Evolutionary conservation across 2,888 invertebrate species (phyloP).

Genomic region (Cheilosia scutellata): DNA sequence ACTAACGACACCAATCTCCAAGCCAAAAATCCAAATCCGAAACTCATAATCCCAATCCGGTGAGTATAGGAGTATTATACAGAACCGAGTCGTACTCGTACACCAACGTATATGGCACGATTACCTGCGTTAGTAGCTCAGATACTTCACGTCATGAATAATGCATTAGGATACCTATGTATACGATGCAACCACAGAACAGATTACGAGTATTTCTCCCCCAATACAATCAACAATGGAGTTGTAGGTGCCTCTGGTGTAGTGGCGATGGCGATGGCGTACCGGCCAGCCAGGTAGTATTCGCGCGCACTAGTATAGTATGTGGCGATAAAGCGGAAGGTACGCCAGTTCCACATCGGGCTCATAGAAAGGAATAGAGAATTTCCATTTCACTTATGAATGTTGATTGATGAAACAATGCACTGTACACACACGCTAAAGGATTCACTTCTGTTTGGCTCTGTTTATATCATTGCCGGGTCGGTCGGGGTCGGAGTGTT

Average conservation of each 20-base stretch:
- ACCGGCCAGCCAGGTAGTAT: not conserved
- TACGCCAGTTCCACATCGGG: not conserved
- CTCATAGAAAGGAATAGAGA: slow-evolving; percentile 1
- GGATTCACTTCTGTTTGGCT: slow-evolving; percentile 33
- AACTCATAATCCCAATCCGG: slow-evolving; percentile 72
- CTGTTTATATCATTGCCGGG: not conserved
- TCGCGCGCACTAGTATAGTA: slow-evolving; percentile 5
- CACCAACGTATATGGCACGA: slow-evolving; percentile 55
- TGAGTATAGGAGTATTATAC: slow-evolving; percentile 15
- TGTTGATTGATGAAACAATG: slow-evolving; percentile 66
- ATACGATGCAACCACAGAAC: slow-evolving; percentile 61
- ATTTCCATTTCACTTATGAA: slow-evolving; percentile 40
- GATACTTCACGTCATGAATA: slow-evolving; percentile 70
- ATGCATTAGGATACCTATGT: slow-evolving; percentile 61
- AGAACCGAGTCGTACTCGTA: slow-evolving; percentile 28
- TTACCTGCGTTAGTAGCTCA: slow-evolving; percentile 73
- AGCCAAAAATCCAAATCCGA: slow-evolving; percentile 71
- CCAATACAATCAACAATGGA: slow-evolving; percentile 13
- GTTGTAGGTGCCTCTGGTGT: slow-evolving; percentile 20
- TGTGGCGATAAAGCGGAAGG: slow-evolving; percentile 41
- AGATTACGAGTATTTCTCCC: slow-evolving; percentile 24
- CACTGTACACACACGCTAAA: slow-evolving; percentile 11
- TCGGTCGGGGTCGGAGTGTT: not conserved
- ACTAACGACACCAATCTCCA: slow-evolving; percentile 37
- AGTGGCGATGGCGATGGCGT: no score